Conservation (phyloP, 2,888 invertebrate genomes). For the Orchesella flavescens region DNA sequence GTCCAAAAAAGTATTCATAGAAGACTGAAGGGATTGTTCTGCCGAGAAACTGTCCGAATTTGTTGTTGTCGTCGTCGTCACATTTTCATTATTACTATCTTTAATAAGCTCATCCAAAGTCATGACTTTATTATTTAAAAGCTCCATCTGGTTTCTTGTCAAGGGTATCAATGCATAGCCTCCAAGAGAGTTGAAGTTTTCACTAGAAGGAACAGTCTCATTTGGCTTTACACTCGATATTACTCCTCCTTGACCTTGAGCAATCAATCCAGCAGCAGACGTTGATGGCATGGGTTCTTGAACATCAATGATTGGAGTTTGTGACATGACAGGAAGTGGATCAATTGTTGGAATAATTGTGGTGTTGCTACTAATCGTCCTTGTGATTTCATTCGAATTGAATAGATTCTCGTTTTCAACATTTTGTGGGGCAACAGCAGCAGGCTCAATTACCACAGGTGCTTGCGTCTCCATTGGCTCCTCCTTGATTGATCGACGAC, state of each 20-base stretch:
- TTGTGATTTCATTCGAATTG: no score
- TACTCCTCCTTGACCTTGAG: no score
- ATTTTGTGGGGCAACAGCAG: no score
- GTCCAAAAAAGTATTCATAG: conserved; percentile 41
- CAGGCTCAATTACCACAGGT: no score
- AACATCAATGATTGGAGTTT: neutral
- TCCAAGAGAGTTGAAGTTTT: conserved; percentile 56
- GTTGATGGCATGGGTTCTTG: no score
- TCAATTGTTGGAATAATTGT: neutral
- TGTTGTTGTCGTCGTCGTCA: neutral
- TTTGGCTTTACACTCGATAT: neutral
- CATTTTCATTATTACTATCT: conserved; percentile 29
- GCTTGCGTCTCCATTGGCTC: no score
- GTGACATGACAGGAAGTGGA: no score
- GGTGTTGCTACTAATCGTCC: no score
- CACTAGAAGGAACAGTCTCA: neutral
- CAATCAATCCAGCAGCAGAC: no score
- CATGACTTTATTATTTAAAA: conserved; percentile 68
- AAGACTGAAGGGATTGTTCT: conserved; percentile 2
- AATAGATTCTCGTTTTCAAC: neutral
- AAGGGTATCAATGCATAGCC: conserved; percentile 70
- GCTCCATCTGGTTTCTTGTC: conserved; percentile 67
- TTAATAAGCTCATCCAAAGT: conserved; percentile 68
- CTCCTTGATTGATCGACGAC: no score
- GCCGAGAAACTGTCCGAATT: neutral